Conservation (phyloP, 2,888 invertebrate species). For the Drosophila putrida region DNA sequence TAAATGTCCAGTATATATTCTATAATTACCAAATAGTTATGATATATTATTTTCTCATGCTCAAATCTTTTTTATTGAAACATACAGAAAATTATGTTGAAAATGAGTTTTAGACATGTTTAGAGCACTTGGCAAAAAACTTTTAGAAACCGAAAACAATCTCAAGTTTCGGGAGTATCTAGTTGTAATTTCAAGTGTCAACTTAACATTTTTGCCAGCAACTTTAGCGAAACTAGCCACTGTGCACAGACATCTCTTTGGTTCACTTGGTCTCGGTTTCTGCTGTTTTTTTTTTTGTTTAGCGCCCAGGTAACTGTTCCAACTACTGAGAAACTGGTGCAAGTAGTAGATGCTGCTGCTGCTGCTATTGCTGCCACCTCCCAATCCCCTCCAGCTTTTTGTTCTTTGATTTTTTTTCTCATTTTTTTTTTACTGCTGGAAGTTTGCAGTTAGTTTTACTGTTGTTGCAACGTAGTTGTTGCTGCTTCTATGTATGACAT, state of each 20-base stretch:
- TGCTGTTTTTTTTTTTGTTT: conserved; percentile 62
- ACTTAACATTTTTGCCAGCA: neutral
- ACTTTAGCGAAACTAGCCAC: neutral
- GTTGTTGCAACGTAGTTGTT: conserved; percentile 44
- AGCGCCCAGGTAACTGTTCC: conserved; percentile 77
- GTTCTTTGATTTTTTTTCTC: conserved; percentile 37
- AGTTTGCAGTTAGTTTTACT: conserved; percentile 79
- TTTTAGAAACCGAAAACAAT: neutral
- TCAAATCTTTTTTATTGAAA: too few relatives aligned
- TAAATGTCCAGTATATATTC: too few relatives aligned
- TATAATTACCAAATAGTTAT: too few relatives aligned
- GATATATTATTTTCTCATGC: too few relatives aligned
- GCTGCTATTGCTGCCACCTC: conserved; percentile 1
- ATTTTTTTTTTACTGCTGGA: conserved; percentile 53
- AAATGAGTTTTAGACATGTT: neutral
- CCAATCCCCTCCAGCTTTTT: conserved; percentile 32
- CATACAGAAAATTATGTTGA: neutral
- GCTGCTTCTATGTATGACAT: conserved; percentile 70
- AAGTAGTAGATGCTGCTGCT: conserved; percentile 48
- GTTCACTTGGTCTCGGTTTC: conserved; percentile 35
- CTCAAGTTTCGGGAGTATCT: neutral
- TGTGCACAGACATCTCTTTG: conserved; percentile 16
- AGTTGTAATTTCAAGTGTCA: neutral
- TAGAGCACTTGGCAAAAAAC: neutral
- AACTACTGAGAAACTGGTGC: conserved; percentile 75